Conservation (phyloP, 2,888 invertebrate species). For the Euspilapteryx auroguttella region DNA sequence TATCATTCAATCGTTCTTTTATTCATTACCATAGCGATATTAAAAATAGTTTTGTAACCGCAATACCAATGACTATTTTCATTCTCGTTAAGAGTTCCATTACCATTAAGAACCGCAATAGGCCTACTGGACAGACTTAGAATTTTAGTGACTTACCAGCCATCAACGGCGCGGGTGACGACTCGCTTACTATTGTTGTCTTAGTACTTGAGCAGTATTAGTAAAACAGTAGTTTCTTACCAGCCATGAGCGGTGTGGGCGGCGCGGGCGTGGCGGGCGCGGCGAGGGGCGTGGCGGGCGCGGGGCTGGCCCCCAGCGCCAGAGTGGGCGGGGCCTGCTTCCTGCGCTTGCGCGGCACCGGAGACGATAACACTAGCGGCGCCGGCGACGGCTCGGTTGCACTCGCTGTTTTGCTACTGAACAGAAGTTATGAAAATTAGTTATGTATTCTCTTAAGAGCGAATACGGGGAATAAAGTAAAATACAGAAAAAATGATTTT, state of each 20-base stretch:
- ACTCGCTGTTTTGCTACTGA: conserved; percentile 12
- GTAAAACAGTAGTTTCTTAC: neutral
- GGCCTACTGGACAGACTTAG: too few relatives aligned
- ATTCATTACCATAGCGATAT: too few relatives aligned
- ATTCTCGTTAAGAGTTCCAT: too few relatives aligned
- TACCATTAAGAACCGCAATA: too few relatives aligned
- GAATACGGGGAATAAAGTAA: neutral
- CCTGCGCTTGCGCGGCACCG: conserved; percentile 27
- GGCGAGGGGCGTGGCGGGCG: conserved; percentile 9
- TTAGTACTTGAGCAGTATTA: too few relatives aligned
- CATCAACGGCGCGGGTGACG: too few relatives aligned
- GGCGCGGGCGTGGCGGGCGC: conserved; percentile 12
- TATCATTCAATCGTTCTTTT: too few relatives aligned
- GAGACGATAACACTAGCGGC: conserved; percentile 17
- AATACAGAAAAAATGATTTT: too few relatives aligned
- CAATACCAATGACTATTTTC: too few relatives aligned
- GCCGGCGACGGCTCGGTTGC: conserved; percentile 13
- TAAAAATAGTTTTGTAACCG: too few relatives aligned
- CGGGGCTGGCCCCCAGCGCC: conserved; percentile 6
- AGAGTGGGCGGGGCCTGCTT: conserved; percentile 17
- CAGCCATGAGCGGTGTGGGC: conserved; percentile 8
- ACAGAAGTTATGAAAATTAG: neutral
- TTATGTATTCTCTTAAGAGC: neutral
- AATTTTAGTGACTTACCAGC: too few relatives aligned
- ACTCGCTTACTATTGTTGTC: too few relatives aligned